Evolutionary conservation across 2,113 vertebrate genomes (phyloP).

Genomic region (Phrynosoma platyrhinos): DNA sequence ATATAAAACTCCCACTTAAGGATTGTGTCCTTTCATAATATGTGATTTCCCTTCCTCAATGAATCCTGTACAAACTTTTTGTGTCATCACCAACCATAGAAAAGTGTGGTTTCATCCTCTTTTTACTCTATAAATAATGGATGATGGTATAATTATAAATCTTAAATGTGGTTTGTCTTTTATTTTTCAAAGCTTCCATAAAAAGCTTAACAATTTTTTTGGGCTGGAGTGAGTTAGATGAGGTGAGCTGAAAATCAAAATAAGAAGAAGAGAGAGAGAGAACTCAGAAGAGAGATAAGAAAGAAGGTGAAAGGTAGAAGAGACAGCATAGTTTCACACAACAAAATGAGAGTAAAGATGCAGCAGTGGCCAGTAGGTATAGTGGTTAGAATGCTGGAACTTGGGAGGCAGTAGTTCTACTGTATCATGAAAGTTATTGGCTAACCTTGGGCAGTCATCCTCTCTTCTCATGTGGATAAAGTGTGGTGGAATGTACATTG

Average conservation of each 20-base stretch:
- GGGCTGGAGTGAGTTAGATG: not conserved
- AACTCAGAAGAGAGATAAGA: not conserved
- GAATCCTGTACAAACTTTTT: not conserved
- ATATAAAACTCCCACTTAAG: too few species aligned
- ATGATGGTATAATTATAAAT: not conserved
- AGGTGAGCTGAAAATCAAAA: not conserved
- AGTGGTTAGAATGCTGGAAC: too few species aligned
- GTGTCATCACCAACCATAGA: not conserved
- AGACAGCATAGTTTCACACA: not conserved
- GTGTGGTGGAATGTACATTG: too few species aligned
- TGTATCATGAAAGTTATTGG: too few species aligned
- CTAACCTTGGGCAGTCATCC: too few species aligned
- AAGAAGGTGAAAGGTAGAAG: not conserved
- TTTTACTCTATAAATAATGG: not conserved
- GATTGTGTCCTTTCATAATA: not conserved
- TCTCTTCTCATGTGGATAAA: too few species aligned
- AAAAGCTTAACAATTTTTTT: not conserved
- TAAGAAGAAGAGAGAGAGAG: too few species aligned
- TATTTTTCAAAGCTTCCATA: not conserved
- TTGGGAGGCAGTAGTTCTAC: too few species aligned
- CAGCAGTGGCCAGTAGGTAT: not conserved
- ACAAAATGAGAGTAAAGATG: not conserved
- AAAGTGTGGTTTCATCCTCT: not conserved
- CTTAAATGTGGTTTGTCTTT: too few species aligned
- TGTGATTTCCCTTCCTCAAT: not conserved